Base-by-base conservation (phyloP, 2,113 vertebrate species). In the Lampris megalopsis region DNA sequence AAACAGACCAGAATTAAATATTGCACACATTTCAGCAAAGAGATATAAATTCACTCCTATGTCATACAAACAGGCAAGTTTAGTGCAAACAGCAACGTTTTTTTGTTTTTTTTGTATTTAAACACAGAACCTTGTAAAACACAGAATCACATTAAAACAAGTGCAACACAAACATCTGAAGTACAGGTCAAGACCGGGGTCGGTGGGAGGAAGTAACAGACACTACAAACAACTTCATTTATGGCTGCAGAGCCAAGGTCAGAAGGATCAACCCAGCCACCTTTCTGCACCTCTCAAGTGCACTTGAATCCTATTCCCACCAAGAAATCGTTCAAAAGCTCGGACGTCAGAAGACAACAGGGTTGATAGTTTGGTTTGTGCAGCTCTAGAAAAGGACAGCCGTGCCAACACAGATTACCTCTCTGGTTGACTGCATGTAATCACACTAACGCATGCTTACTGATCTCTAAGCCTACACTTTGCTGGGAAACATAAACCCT, bases 31-130 rank as follows among this genome's bases (percentile, higher is more conserved):
- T 75, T 86, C 73, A 90, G 84, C 78, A 85, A 68, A 78, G 67
- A 87, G 62, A 83, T 89, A 90, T 72, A 92, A 93, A 94, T 88
- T 81, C 85, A 92, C 73, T 67, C 65, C 38, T 78, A 80, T 59
- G 78, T 82, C 42, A 89, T 92, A 92, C 92, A 92, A 93, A 92
- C 90, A 94, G 88, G 87, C 89, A 80, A 86, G 77, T 92, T 89
- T 63, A 91, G 91, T 94, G 94, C 93, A 94, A 93, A 89, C 88
- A 60, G 41, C 41, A 65, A 80, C 56, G 84, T 56, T 63, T 65
- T 73, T 61, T 64, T 50, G 68, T 85, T 56, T 63, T 65, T 73
- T 61, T 64, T 50, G 68, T 58, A 5, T 63, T 24, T 24, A 24
- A 24, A 24, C 24, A 24, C 24, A 24, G 24, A 45, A 37, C 69